Base-by-base conservation (phyloP, 2,113 vertebrate species). In the Willisornis vidua region DNA sequence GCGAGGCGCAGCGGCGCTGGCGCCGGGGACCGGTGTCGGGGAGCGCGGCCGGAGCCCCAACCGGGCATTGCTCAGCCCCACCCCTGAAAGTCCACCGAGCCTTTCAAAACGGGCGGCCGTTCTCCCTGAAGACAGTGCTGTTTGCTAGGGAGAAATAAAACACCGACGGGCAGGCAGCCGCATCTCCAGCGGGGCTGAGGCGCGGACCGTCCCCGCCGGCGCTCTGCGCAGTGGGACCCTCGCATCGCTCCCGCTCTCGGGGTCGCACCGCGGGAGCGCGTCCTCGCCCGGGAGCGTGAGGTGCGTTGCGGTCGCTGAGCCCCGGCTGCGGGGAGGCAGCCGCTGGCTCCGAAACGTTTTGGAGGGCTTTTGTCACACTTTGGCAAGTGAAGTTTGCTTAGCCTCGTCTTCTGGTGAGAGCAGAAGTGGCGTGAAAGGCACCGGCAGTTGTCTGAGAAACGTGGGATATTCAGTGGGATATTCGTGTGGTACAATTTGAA, bases 301-400 rank as follows among this genome's bases (percentile, higher is more conserved):
- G 92, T 90, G 89, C 61, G 84, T 83, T 15, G 45, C 9, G 13
- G 62, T 37, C 26, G 46, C 55, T 26, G 74, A 82, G 77, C 54
- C 23, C 39, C 2, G 55, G 55, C 61, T 78, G 79, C 46, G 25
- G 52, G 48, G 12, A 46, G 41, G 41, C 57, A 52, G 70, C 59
- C 15, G 15, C 19, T 17, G 63, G 23, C 81, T 61, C 35, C 22
- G n/a, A 35, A 45, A 13, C 37, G 5, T n/a, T 70, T 81, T 7
- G 41, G 41, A 29, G 37, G 39, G 87, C 31, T 17, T 81, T 66
- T 82, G 70, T 28, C 41, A 8, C 43, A 51, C 85, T 90, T 91
- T 19, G 51, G 65, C 51, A 18, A 74, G 78, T 29, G 93, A 96
- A 96, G 94, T 94, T 93, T 91, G 28, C 65, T 46, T 22, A 71